Percentiles rank a stretch among this genome's conserved stretches.
These are phyloP conservation scores for Drosophila elegans DNA, from an alignment of 1,140 invertebrate genomes.

Conservation along the genomic window DNA sequence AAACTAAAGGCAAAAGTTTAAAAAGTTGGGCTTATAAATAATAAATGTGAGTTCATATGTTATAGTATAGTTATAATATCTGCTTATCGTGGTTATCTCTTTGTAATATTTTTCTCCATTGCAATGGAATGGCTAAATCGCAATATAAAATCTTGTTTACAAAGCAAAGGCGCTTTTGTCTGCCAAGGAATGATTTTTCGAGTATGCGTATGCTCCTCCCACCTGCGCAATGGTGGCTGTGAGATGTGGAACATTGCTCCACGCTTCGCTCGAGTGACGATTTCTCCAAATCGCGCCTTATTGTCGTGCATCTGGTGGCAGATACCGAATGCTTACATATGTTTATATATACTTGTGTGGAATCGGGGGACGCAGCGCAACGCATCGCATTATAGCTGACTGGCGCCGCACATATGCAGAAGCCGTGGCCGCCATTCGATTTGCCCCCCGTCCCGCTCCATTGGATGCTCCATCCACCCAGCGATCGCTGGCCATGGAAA, in stretches of 20 bases:
- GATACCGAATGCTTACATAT: slow-evolving; percentile 10
- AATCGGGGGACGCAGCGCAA: slow-evolving; percentile 45
- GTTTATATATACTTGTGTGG: slow-evolving; percentile 20
- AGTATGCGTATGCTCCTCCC: not conserved
- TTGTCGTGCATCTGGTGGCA: slow-evolving; percentile 35
- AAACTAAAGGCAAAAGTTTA: too few species aligned
- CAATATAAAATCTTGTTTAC: too few species aligned
- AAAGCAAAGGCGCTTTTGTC: too few species aligned
- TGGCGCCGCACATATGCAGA: slow-evolving; percentile 49
- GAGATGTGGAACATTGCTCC: slow-evolving; percentile 15
- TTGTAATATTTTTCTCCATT: too few species aligned
- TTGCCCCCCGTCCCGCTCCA: slow-evolving; percentile 9
- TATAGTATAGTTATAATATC: too few species aligned
- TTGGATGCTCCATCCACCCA: slow-evolving; percentile 10
- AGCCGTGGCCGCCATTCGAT: slow-evolving; percentile 28
- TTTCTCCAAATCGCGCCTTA: slow-evolving; percentile 26
- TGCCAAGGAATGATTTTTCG: too few species aligned
- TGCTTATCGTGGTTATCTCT: too few species aligned
- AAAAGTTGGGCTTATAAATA: too few species aligned
- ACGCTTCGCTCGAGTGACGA: slow-evolving; percentile 25
- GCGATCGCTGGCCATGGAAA: slow-evolving; percentile 54
- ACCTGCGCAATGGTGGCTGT: slow-evolving; percentile 13
- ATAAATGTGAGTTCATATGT: too few species aligned
- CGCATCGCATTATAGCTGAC: slow-evolving; percentile 78
- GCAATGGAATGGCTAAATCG: too few species aligned